Evolutionary conservation across 2,888 invertebrate species (phyloP), one percentile per base, ranked within the genome.

Genomic region (Mycalesis mineus): DNA sequence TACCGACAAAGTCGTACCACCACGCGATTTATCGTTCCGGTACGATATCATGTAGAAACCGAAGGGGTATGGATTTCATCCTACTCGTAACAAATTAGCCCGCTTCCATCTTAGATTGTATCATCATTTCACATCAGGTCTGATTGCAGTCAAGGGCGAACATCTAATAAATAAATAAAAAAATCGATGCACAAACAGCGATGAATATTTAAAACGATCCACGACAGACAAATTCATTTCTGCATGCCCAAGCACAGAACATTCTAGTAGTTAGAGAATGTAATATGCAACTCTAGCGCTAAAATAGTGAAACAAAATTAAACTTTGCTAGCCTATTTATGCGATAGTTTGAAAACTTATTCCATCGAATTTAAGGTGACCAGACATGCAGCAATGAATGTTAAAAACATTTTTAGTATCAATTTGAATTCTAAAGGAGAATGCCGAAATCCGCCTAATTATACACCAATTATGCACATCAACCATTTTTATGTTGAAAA

Each of bases 191-290:
- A n/a, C 7, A 7, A 13, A 14, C 39, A 28, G 8, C 4, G 13
- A 13, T 52, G 52, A 52, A 52, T 70, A 53, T 75, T 75, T 69
- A 65, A 78, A 80, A 76, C 70, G 67, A 70, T 69, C 77, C 80
- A 80, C 73, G 74, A 73, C 57, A 68, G 61, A 62, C 72, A 72
- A 76, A 69, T 75, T 79, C 88, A 88, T 89, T 88, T 87, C 89
- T 89, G 89, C 89, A 89, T 88, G 89, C 88, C 88, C 82, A 89
- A 88, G 88, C 88, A 86, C 81, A 82, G 73, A 80, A 80, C 81
- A 80, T 82, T 82, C 75, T 71, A 68, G 67, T 71, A 72, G 68
- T 70, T 33, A 72, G 72, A 69, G 76, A 80, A 84, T 79, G 80
- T 84, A 67, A 70, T 78, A 83, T 80, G 82, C 78, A 80, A 72